phyloP scores from a whole-genome alignment of 2,113 vertebrate genomes.

The Syngnathus typhle region DNA sequence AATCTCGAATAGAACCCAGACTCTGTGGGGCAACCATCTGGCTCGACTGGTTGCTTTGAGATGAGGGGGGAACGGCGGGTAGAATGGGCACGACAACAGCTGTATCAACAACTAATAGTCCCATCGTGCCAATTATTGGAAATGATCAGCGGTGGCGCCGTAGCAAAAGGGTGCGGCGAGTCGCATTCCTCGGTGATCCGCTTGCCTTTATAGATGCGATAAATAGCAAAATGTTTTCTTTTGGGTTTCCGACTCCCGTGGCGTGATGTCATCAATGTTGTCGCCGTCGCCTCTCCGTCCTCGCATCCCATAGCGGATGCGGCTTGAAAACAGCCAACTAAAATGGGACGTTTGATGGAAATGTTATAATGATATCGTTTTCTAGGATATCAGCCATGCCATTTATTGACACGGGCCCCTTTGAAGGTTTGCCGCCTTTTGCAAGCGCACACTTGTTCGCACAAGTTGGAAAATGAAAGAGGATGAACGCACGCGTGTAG shows the following conservation, averaged over 20 bases:
- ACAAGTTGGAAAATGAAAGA: constrained; percentile 17
- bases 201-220: not conserved
- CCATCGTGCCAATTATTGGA: not conserved
- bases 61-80: not conserved
- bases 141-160: not conserved
- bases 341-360: not conserved
- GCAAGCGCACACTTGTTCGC: constrained; percentile 24
- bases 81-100: not conserved
- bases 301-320: not conserved
- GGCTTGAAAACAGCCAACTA: constrained; percentile 1
- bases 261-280: not conserved
- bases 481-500: not conserved
- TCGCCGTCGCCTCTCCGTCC: not conserved
- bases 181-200: not conserved
- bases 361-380: constrained; percentile 7
- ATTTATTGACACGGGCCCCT: constrained; percentile 27
- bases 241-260: not conserved
- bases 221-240: not conserved
- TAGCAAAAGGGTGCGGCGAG: not conserved
- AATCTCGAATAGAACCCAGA: not conserved
- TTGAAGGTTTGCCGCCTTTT: constrained; percentile 37
- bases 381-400: too few relatives aligned
- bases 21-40: not conserved
- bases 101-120: constrained; percentile 1
- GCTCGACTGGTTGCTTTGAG: not conserved